Base-by-base conservation (phyloP, 2,888 invertebrate species). In the Geophilus truncorum region DNA sequence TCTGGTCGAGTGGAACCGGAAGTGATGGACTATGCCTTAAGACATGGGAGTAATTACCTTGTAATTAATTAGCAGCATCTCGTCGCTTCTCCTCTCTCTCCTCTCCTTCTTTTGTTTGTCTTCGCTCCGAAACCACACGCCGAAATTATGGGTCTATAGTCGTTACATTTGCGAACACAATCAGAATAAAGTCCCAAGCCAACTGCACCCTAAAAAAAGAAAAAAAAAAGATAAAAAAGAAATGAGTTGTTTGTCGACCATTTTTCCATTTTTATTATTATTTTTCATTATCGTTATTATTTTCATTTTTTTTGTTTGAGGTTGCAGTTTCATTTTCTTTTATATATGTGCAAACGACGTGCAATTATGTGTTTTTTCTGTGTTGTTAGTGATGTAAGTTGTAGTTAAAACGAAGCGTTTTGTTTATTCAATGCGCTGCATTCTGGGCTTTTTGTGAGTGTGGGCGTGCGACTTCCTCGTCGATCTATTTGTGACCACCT, bases 401-500 rank as follows among this genome's bases (percentile, higher is more conserved):
- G 62, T 62, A 62, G 62, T 62, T 62, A 62, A 62, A 62, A 62
- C 62, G 62, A 62, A 25, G n/a, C 45, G 45, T 32, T 23, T 62
- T 62, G 62, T 62, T 62, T 62, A 25, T 62, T 62, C 62, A 25
- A 25, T 28, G 25, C 62, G 23, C 12, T 23, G 62, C 23, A 62
- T 62, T 62, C 9, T 62, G 62, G 62, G 62, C 9, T 23, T 25
- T 25, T 62, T 4, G 18, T 21, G 21, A 57, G 57, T 23, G 21
- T 57, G 57, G 57, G 57, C 57, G 57, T 57, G 23, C 57, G 21
- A 57, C 57, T 57, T 57, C 57, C 57, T 57, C 57, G 57, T 57
- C 57, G 57, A 57, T 57, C 57, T 57, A 57, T 57, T 57, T 57
- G 57, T 21, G 57, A 57, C 57, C 57, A 57, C 57, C 57, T 57